Evolutionary conservation across 2,113 vertebrate species (phyloP), one percentile per base, ranked within the genome.

Genomic region (Chiloscyllium plagiosum): DNA sequence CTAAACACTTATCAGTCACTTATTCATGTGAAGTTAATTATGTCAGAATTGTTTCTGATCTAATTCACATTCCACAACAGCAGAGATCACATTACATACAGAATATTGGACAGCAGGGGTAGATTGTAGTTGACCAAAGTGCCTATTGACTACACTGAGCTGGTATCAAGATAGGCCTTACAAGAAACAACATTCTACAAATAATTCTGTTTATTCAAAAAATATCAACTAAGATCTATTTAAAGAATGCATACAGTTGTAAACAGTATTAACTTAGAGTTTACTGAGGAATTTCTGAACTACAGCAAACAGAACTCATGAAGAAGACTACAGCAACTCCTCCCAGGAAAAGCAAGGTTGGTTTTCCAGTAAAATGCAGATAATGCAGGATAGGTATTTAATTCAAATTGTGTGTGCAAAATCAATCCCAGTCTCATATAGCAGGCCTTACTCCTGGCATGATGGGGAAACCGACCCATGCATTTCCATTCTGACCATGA

Each of bases 231-330:
- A 12, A 33, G 24, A 29, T 29, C 10, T 76, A 10, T 10, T 33
- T n/a, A 33, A 76, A 76, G 29, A 33, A 15, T 3, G 15, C n/a
- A 5, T 17, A 83, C 33, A 83, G 78, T 61, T 10, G 56, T 37
- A 42, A 83, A 83, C 78, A 83, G n/a, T 83, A 42, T 19, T 83
- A 76, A 76, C 10, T 76, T 29, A 37, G n/a, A 83, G n/a, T 83
- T 37, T 83, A 83, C n/a, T 83, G 17, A 83, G 37, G 78, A 17
- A 3, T 83, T 37, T 19, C 3, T 37, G n/a, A 42, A 37, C 15
- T 83, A 42, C 78, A 83, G n/a, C 78, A 90, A 56, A 90, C 22
- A 87, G 85, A 87, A 87, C 72, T 61, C 87, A 29, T 50, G 85
- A 52, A 47, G 22, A 15, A 56, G 61, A 61, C 50, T 61, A 33